A percentile compares a stretch with the other conserved stretches of the same genome.
These are phyloP conservation scores for Labeo catla DNA, from an alignment of 2,113 vertebrate species.

Conservation along the genomic window DNA sequence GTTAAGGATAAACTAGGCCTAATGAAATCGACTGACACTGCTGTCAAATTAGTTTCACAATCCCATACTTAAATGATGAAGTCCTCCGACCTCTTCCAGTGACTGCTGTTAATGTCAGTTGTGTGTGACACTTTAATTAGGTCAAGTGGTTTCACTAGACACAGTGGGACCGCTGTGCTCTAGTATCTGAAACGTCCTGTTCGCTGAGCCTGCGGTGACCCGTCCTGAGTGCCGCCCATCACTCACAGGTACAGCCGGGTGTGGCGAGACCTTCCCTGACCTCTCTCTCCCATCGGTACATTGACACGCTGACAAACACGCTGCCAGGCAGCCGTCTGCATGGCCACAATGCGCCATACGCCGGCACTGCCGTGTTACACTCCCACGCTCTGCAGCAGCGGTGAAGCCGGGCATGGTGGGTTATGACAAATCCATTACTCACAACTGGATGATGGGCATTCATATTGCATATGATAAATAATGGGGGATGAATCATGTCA, in stretches of 20 bases:
- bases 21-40: background rate
- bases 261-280: constrained; percentile 23
- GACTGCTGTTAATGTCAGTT: background rate
- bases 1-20: background rate
- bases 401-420: constrained; percentile 21
- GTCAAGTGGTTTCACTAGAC: constrained; percentile 15
- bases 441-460: constrained; percentile 30
- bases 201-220: background rate
- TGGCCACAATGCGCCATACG: constrained; percentile 20
- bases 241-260: constrained; percentile 12
- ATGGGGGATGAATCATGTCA: background rate
- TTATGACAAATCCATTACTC: constrained; percentile 57
- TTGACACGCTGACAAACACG: constrained; percentile 36
- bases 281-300: constrained; percentile 21
- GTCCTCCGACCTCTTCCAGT: background rate
- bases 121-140: constrained; percentile 12
- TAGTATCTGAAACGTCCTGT: background rate
- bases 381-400: constrained; percentile 11
- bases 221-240: constrained; percentile 6
- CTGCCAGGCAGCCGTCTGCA: background rate
- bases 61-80: constrained; percentile 9
- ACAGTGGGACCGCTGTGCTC: background rate
- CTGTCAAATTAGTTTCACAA: constrained; percentile 1
- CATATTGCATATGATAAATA: constrained; percentile 20
- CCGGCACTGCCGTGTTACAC: background rate